phyloP scores from a whole-genome alignment of 2,888 invertebrate genomes.

The Nasonia oneida region DNA sequence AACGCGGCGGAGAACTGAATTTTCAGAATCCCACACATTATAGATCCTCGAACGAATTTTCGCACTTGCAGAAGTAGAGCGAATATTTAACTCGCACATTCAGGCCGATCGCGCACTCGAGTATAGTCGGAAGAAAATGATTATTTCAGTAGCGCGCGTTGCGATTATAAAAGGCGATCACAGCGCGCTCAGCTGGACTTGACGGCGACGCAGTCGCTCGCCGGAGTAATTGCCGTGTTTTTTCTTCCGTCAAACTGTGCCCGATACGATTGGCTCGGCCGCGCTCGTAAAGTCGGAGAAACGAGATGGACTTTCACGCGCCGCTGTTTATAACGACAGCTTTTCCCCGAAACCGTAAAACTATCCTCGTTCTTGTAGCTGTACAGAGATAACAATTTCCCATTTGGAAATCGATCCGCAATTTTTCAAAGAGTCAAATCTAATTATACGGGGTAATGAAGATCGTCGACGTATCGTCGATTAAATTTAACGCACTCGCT shows the following conservation, averaged over 20 bases:
- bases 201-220: not conserved
- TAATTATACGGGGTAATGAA: not conserved
- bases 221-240: not conserved
- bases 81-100: not conserved
- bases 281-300: not conserved
- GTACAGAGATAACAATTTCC: not conserved
- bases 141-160: not conserved
- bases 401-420: not conserved
- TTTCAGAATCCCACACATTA: not conserved
- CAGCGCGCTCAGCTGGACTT: not conserved
- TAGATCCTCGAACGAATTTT: not conserved
- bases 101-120: not conserved
- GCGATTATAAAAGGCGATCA: not conserved
- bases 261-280: not conserved
- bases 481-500: slow-evolving; percentile 31
- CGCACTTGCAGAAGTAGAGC: not conserved
- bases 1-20: not conserved
- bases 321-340: not conserved
- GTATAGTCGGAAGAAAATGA: not conserved
- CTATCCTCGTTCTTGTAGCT: too few relatives aligned
- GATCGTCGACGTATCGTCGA: not conserved
- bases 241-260: not conserved
- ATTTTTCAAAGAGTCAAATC: not conserved
- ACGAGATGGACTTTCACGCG: not conserved
- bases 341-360: not conserved